These are phyloP conservation scores for Malacoraja senta DNA, from an alignment of 2,797 vertebrate genomes.

Conservation along the genomic window DNA sequence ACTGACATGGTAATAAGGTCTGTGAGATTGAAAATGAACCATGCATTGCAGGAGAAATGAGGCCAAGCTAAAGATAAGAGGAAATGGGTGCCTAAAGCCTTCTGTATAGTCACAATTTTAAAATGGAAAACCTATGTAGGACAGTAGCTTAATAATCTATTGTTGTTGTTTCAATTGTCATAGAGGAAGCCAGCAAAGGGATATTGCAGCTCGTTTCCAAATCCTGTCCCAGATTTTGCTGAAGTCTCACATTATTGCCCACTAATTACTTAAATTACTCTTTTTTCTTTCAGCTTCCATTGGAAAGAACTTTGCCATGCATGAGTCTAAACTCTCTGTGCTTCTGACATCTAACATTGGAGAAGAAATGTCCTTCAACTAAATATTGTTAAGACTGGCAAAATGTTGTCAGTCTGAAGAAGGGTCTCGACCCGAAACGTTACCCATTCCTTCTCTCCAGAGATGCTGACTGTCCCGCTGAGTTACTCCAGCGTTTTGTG, in stretches of 20 bases:
- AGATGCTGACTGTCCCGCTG: no score
- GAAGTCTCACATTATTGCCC: not conserved
- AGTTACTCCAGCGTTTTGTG: no score
- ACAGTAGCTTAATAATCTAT: not conserved
- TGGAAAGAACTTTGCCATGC: not conserved
- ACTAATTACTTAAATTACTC: not conserved
- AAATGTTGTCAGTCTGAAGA: no score
- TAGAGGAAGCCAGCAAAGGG: not conserved
- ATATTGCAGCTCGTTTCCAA: not conserved
- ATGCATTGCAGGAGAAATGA: not conserved
- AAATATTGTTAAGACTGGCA: no score
- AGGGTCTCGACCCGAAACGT: no score
- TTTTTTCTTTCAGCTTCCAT: no score
- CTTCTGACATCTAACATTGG: no score
- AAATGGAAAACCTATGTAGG: slow-evolving; percentile 26
- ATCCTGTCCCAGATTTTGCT: not conserved
- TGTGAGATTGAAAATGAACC: not conserved
- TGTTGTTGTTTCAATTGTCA: slow-evolving; percentile 6
- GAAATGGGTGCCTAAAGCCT: not conserved
- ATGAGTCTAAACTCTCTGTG: no score
- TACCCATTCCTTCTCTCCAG: no score
- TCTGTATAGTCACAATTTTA: not conserved
- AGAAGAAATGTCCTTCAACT: no score
- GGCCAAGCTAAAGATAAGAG: not conserved
- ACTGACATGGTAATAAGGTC: slow-evolving; percentile 2